Evolutionary conservation across 2,113 vertebrate genomes (phyloP), one percentile per base, ranked within the genome.

Genomic region (Sclerurus mexicanus): DNA sequence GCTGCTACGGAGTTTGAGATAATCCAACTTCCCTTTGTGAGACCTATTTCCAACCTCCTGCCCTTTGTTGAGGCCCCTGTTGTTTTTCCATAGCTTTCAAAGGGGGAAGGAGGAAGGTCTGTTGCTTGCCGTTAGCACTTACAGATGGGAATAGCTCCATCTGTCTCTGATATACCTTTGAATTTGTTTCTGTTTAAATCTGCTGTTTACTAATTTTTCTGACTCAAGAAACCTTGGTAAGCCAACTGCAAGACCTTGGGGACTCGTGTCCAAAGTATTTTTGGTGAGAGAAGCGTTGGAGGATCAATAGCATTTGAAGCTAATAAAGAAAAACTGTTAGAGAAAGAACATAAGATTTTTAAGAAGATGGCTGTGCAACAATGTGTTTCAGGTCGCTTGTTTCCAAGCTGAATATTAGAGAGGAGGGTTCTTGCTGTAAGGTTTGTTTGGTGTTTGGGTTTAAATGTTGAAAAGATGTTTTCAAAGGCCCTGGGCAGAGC

Each of bases 101-200:
- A 83, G 53, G 56, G 42, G 56, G 35, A 60, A 63, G 52, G 4
- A 31, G 28, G 27, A 64, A 37, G 8, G 60, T 80, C 27, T 71
- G 0, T 30, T 21, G 8, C 67, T 80, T 50, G 28, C 15, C 7
- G 2, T 33, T 14, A 19, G 25, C 4, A 1, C 18, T 68, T 47
- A 56, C 24, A 53, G 25, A 25, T 24, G 53, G 30, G 39, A 46
- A 27, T 53, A 37, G 25, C 42, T 55, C 49, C 9, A 2, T 40
- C 16, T 50, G 10, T 74, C 31, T 64, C 42, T 50, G 9, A 2
- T 35, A 76, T 37, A 25, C 22, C 23, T 85, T 35, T 24, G 52
- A 46, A 3, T 9, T 49, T 18, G 30, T 71, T 35, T 52, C 25
- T 35, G 0, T 58, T 5, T 27, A 25, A 62, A 80, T 31, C 42